Evolutionary conservation across 35 echinoderm and acorn worm species (phyloP), one percentile per base, ranked within the genome.

Genomic region (Acanthaster planci): DNA sequence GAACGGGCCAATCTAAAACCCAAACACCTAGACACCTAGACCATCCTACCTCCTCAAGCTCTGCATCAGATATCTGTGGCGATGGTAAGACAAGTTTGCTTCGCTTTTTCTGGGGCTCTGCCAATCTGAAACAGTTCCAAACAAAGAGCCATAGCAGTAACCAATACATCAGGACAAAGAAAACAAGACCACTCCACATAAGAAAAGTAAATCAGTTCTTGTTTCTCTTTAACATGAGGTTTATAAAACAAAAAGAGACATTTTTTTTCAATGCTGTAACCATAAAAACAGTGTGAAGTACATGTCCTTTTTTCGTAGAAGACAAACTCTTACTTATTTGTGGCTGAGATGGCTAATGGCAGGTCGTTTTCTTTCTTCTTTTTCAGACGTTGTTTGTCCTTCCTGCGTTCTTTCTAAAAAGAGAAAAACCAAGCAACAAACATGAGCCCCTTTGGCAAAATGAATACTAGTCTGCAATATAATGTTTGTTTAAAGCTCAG

Each of bases 21-120:
- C n/a, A n/a, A n/a, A n/a, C n/a, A n/a, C n/a, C n/a, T n/a, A n/a
- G n/a, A n/a, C n/a, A n/a, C n/a, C n/a, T n/a, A n/a, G n/a, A n/a
- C 5, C 54, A 42, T 47, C 83, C 83, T 67, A 97, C 94, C 88
- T 97, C 94, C 64, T 97, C 94, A 29, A 97, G 39, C 78, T 97
- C 94, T 23, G 92, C 87, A 78, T 97, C 94, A 77, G 94, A 93
- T 90, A 97, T 97, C 64, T 97, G 94, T 23, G 94, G 94, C 30
- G 94, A 27, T 23, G 94, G 94, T 5, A 97, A 40, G 2, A 97
- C 94, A 37, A 97, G 84, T 72, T 97, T 97, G 34, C 94, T 97
- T 32, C 94, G 50, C 22, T 97, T 97, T 84, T 97, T 97, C 17
- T 84, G 21, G 2, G 94, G 94, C 78, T 97, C 94, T 34, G 87